Percentiles rank a stretch among this genome's conserved stretches.
phyloP scores from a whole-genome alignment of 2,113 vertebrate genomes.

The Cyprinodon brontotheroides region DNA sequence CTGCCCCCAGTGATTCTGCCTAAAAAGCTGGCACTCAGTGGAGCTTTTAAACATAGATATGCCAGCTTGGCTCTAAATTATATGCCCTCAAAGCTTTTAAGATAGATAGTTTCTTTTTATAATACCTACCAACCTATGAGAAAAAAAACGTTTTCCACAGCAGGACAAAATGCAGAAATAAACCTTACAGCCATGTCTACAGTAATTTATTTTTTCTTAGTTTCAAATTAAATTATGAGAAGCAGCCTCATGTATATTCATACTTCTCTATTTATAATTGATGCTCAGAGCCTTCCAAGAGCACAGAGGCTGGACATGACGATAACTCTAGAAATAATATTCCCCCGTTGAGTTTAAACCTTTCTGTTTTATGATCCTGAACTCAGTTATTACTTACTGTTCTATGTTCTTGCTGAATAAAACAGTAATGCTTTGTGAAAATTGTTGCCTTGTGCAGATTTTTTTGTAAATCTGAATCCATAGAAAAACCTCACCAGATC shows the following conservation, averaged over 20 bases:
- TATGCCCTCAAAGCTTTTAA: constrained; percentile 6
- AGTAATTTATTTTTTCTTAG: constrained; percentile 6
- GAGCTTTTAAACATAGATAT: constrained; percentile 32
- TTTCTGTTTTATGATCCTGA: constrained; percentile 13
- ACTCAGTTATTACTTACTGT: neutral
- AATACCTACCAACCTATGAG: neutral
- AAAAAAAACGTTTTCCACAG: neutral
- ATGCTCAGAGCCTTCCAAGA: constrained; percentile 23
- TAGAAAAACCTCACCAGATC: neutral
- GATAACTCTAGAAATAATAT: constrained; percentile 6
- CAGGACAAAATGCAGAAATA: neutral
- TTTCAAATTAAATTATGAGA: constrained; percentile 33
- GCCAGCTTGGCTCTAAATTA: neutral
- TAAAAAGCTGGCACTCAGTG: constrained; percentile 37
- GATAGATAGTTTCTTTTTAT: neutral
- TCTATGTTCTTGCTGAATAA: constrained; percentile 1
- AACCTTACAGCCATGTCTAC: neutral
- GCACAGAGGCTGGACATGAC: constrained; percentile 6
- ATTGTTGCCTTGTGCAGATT: constrained; percentile 1
- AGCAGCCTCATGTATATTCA: constrained; percentile 45
- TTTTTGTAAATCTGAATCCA: neutral
- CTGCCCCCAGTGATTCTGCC: constrained; percentile 38
- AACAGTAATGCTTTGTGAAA: constrained; percentile 6
- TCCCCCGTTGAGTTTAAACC: constrained; percentile 18
- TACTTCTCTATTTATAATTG: constrained; percentile 41